These are phyloP conservation scores for Valencia hispanica DNA, from an alignment of 2,797 vertebrate species.

Conservation along the genomic window DNA sequence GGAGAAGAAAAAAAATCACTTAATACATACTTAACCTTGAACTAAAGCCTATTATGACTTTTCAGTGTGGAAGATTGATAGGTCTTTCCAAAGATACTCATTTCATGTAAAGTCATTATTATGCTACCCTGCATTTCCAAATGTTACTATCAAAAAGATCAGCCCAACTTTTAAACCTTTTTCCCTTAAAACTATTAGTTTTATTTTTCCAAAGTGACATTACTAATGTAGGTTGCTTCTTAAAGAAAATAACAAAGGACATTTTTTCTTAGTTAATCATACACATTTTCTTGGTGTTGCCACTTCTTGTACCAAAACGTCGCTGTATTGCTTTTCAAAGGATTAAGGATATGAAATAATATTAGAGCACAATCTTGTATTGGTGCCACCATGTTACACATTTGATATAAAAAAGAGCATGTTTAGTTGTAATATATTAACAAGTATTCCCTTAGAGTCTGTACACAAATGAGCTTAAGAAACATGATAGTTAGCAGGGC, in stretches of 20 bases:
- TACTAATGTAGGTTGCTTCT: no score
- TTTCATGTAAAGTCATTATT: neutral
- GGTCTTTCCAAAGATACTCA: neutral
- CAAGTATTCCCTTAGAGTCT: conserved; percentile 68
- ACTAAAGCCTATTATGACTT: neutral
- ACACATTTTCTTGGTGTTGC: conserved; percentile 3
- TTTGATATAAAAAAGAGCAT: conserved; percentile 59
- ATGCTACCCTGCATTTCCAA: conserved; percentile 1
- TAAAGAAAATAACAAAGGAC: neutral
- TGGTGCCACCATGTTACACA: conserved; percentile 64
- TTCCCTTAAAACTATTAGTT: conserved; percentile 3
- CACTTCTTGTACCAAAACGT: neutral
- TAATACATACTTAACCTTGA: neutral
- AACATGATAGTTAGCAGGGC: conserved; percentile 47
- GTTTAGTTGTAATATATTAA: conserved; percentile 39
- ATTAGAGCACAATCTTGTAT: conserved; percentile 36
- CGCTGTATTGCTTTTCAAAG: conserved; percentile 29
- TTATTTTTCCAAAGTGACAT: conserved; percentile 10
- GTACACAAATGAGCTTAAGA: conserved; percentile 53
- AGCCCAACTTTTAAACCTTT: neutral
- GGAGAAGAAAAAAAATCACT: neutral
- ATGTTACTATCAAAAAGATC: neutral
- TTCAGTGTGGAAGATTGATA: neutral
- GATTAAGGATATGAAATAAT: conserved; percentile 39
- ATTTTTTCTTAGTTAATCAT: neutral